Evolutionary conservation across 2,888 invertebrate species (phyloP).

Genomic region (Sphaerophoria taeniata): DNA sequence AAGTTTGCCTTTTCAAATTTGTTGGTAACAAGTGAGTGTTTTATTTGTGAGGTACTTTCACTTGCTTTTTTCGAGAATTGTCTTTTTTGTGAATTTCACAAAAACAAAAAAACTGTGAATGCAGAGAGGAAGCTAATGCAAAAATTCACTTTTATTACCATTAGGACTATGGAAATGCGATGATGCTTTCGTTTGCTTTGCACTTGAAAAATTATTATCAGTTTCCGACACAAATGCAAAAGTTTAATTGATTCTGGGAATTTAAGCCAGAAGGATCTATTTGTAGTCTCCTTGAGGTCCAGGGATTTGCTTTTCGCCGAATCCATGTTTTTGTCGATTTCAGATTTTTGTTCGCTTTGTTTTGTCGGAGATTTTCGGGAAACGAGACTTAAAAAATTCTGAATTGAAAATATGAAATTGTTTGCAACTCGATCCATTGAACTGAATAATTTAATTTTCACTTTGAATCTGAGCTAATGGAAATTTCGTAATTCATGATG

Average conservation of each 20-base stretch:
- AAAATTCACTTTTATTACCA: conserved; percentile 43
- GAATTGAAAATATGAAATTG: too few relatives aligned
- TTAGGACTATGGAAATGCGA: neutral
- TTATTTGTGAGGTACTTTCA: conserved; percentile 39
- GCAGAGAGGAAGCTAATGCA: conserved; percentile 13
- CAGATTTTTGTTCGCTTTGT: neutral
- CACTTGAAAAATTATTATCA: conserved; percentile 81
- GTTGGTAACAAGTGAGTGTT: conserved; percentile 19
- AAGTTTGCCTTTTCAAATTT: neutral
- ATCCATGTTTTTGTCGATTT: neutral
- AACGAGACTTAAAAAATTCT: too few relatives aligned
- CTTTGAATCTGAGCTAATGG: neutral
- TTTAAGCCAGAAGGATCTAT: conserved; percentile 7
- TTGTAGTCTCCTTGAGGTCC: conserved; percentile 40
- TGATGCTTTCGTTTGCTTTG: conserved; percentile 77
- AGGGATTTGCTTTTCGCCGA: too few relatives aligned
- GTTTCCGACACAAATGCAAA: conserved; percentile 77
- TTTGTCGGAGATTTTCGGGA: neutral
- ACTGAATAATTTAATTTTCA: neutral
- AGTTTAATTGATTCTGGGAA: conserved; percentile 79
- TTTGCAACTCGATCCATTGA: neutral
- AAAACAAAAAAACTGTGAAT: neutral
- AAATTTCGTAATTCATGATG: neutral
- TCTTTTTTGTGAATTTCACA: too few relatives aligned
- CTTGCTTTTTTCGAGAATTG: neutral